phyloP scores from a whole-genome alignment of 2,888 invertebrate species.

The Agrenia bidenticulata region DNA sequence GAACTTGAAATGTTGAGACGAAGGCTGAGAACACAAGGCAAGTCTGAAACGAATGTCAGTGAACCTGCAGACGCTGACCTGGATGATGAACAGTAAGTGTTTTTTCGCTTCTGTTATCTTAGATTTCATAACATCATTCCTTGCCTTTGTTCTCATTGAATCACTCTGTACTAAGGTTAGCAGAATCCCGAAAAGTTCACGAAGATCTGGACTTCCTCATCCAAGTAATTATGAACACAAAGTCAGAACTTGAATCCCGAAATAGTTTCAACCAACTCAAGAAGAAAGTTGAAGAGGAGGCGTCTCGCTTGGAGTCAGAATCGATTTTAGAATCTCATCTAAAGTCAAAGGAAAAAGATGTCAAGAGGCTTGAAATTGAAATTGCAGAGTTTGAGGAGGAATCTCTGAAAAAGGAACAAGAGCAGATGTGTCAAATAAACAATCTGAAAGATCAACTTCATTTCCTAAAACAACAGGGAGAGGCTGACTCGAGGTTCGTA shows the following conservation, averaged over 20 bases:
- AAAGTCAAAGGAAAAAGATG: constrained; percentile 7
- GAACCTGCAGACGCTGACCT: not conserved
- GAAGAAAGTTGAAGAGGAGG: constrained; percentile 23
- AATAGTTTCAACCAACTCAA: not conserved
- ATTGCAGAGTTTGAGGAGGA: constrained; percentile 30
- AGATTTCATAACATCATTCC: no score
- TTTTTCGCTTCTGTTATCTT: not conserved
- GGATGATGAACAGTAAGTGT: not conserved
- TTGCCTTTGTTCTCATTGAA: no score
- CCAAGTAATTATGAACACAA: not conserved
- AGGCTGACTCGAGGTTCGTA: constrained; percentile 35
- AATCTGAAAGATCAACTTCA: constrained; percentile 44
- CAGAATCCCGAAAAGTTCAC: not conserved
- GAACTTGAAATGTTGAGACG: no score
- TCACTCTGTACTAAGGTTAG: not conserved
- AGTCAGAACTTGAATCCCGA: not conserved
- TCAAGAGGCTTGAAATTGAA: constrained; percentile 16
- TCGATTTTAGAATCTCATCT: constrained; percentile 11
- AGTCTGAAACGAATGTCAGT: no score
- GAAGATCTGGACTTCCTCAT: not conserved
- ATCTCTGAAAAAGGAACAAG: constrained; percentile 35
- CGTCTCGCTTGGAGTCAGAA: constrained; percentile 21
- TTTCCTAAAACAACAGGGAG: constrained; percentile 36
- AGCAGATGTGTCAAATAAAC: constrained; percentile 38
- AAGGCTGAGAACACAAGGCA: no score